Conservation (phyloP, 2,113 vertebrate genomes). For the Cisticola juncidis region DNA sequence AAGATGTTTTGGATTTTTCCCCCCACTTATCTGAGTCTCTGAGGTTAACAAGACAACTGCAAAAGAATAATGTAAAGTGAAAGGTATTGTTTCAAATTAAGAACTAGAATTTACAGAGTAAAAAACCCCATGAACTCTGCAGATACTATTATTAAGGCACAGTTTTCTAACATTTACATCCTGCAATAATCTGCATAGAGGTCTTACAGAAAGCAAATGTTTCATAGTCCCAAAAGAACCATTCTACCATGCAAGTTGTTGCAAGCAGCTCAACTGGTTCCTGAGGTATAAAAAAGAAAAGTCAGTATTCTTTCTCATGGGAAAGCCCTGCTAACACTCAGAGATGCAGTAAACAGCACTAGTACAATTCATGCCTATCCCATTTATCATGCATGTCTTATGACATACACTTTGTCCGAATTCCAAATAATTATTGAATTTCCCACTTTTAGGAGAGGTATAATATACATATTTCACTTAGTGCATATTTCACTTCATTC, state of each 20-base stretch:
- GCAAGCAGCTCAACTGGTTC: neutral
- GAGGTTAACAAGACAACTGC: neutral
- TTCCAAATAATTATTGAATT: neutral
- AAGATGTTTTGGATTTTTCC: neutral
- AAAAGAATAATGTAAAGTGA: neutral
- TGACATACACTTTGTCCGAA: neutral
- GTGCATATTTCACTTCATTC: neutral
- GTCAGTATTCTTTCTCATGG: neutral
- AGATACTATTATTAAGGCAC: neutral
- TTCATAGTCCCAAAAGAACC: neutral
- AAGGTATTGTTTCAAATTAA: neutral
- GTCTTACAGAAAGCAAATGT: neutral
- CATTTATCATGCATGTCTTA: neutral
- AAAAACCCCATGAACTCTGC: neutral
- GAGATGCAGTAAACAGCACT: neutral
- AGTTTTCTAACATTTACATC: neutral
- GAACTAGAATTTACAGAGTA: neutral
- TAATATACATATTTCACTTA: neutral
- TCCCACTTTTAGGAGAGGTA: neutral
- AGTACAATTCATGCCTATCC: neutral
- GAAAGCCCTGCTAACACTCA: neutral
- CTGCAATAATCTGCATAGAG: neutral
- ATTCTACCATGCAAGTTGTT: neutral
- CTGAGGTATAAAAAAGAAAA: neutral
- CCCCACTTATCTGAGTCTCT: neutral